These are phyloP conservation scores for Cnemophilus loriae DNA, from an alignment of 2,113 vertebrate genomes.

Conservation along the genomic window DNA sequence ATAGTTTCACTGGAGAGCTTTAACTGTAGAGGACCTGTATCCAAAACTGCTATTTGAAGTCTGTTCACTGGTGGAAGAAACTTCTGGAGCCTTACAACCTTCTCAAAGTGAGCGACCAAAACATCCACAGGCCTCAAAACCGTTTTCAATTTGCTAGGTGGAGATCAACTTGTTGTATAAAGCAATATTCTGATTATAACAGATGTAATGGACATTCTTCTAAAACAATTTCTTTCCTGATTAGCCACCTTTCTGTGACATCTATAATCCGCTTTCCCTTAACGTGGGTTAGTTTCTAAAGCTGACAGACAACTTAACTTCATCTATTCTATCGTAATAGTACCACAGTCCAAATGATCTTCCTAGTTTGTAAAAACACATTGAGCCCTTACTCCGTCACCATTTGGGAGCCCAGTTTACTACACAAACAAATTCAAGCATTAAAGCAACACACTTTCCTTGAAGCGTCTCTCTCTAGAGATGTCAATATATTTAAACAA, in stretches of 20 bases:
- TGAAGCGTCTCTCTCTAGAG: neutral
- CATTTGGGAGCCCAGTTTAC: neutral
- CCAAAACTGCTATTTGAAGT: neutral
- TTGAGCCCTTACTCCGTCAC: fast-evolving
- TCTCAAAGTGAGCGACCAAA: neutral
- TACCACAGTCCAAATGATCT: neutral
- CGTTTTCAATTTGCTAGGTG: neutral
- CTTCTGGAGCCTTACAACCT: neutral
- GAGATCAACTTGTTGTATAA: neutral
- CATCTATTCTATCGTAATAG: neutral
- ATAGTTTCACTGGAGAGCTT: neutral
- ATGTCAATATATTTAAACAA: neutral
- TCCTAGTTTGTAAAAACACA: neutral
- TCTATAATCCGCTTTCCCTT: neutral
- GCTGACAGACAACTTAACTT: neutral
- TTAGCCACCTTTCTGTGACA: neutral
- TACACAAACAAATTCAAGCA: neutral
- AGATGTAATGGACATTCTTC: neutral
- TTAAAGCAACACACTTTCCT: neutral
- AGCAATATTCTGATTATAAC: neutral
- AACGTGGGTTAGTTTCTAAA: neutral
- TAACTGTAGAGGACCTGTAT: neutral
- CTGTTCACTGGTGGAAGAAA: neutral
- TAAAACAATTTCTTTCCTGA: neutral
- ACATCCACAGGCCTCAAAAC: neutral